phyloP scores from a whole-genome alignment of 2,113 vertebrate species.

The Dinomys branickii region DNA sequence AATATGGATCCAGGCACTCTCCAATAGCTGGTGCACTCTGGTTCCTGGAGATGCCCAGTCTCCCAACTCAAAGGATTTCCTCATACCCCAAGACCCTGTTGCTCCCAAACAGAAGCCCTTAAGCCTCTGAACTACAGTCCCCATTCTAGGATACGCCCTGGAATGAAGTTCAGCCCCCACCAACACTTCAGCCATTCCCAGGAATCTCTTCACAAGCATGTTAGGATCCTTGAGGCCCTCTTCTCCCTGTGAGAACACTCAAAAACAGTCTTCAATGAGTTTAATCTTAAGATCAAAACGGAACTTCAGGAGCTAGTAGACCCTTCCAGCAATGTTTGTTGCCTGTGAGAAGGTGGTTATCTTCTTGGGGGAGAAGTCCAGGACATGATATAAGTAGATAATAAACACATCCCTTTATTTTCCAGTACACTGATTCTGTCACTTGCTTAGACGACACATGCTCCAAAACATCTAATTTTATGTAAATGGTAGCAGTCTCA shows the following conservation, averaged over 20 bases:
- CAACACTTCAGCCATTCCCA: neutral
- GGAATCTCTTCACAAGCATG: neutral
- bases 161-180: neutral
- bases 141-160: neutral
- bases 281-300: neutral
- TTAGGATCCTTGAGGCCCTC: neutral
- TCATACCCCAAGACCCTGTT: neutral
- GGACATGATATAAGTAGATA: neutral
- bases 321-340: neutral
- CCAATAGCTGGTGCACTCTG: neutral
- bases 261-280: neutral
- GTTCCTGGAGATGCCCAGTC: neutral
- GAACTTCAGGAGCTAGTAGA: neutral
- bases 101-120: neutral
- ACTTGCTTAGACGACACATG: neutral
- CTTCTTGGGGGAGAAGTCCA: neutral
- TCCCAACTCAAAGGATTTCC: neutral
- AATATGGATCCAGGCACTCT: neutral
- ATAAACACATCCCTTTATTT: neutral
- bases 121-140: neutral
- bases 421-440: neutral
- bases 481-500: neutral
- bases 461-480: neutral
- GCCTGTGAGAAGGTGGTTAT: neutral
- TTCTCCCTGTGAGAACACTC: neutral